These are phyloP conservation scores for Ferrisia virgata DNA, from an alignment of 2,888 invertebrate genomes.

Conservation along the genomic window DNA sequence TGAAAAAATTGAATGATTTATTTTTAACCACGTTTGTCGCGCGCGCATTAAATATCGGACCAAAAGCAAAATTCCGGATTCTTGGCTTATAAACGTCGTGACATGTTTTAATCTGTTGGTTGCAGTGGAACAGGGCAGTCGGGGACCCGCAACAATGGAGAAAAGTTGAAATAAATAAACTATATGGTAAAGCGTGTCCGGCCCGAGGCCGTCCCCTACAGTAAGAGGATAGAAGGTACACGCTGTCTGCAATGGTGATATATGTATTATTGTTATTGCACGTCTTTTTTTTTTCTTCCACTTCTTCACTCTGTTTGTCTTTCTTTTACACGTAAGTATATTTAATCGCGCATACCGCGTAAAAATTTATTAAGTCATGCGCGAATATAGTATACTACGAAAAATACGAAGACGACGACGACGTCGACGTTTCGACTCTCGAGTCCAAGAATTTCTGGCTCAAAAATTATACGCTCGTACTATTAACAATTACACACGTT, in stretches of 20 bases:
- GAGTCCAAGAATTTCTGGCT: conserved; percentile 28
- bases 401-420: neutral
- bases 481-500: neutral
- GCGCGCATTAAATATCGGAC: neutral
- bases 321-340: neutral
- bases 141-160: neutral
- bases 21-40: neutral
- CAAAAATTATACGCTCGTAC: neutral
- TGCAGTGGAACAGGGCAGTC: neutral
- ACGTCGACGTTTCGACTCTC: too few species aligned
- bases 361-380: conserved; percentile 30
- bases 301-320: neutral
- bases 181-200: neutral
- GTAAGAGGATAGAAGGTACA: neutral
- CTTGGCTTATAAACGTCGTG: conserved; percentile 16
- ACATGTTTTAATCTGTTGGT: neutral
- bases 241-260: neutral
- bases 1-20: conserved; percentile 22
- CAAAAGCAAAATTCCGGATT: conserved; percentile 24
- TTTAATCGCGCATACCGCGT: conserved; percentile 18
- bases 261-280: conserved; percentile 2
- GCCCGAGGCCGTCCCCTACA: neutral
- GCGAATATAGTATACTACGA: conserved; percentile 30
- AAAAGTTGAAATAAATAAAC: neutral
- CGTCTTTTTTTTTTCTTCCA: neutral